Evolutionary conservation across 2,113 vertebrate species (phyloP), one percentile per base, ranked within the genome.

Genomic region (Microcebus ravelobensis): DNA sequence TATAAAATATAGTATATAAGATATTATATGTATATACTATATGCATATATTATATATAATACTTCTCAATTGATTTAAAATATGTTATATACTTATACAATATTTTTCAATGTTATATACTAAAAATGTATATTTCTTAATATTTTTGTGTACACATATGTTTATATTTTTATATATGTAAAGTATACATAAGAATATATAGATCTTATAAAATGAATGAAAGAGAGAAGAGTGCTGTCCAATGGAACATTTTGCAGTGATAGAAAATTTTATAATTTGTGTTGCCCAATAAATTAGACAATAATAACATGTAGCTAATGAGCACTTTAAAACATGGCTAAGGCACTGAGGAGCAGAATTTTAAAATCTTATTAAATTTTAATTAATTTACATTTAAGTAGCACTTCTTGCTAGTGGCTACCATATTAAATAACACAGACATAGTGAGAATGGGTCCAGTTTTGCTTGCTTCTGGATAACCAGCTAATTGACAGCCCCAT

Each of bases 291-390:
- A 85, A 79, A 67, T 77, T 61, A 80, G 36, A 55, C 23, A 81
- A 23, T 34, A 50, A 5, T 13, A 25, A 55, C 5, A 55, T 63
- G 34, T 14, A 86, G 45, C 12, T 90, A 52, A 10, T 65, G 23
- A 86, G n/a, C 25, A 48, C 13, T 86, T 95, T 70, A 76, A 96
- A 57, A 80, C 2, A 57, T 70, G 10, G 2, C 27, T 87, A 81
- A 59, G 11, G 3, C 71, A 79, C 12, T 27, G 23, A 88, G 68
- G 15, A 65, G 23, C 4, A 76, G 17, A 71, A 73, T 67, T 83
- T 91, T 45, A 25, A 71, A 42, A n/a, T 52, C 0, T 61, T 57
- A 79, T 67, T 95, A 61, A 65, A 73, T 87, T 96, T 91, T 92
- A 86, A 45, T 85, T 94, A 87, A 67, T 42, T 70, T 57, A 73